These are phyloP conservation scores for Ariopsis seemanni DNA, from an alignment of 2,113 vertebrate genomes.

Conservation along the genomic window DNA sequence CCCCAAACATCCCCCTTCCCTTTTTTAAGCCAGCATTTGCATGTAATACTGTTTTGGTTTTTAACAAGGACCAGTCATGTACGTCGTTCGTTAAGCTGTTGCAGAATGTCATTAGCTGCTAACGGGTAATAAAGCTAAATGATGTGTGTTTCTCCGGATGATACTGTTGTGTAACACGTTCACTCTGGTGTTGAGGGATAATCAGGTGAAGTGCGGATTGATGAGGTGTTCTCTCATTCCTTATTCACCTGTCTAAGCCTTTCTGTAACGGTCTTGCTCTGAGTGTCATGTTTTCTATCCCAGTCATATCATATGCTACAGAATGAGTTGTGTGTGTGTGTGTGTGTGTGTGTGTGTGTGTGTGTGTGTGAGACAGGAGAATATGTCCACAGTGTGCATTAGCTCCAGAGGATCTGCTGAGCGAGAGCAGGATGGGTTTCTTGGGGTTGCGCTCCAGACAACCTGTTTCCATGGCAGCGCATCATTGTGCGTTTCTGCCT, in stretches of 20 bases:
- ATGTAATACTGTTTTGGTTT: not conserved
- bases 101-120: not conserved
- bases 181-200: not conserved
- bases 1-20: too few relatives aligned
- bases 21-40: not conserved
- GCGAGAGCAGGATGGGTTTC: slow-evolving; percentile 27
- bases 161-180: not conserved
- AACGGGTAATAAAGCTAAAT: not conserved
- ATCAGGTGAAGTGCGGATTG: not conserved
- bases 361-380: not conserved
- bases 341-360: not conserved
- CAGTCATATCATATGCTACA: slow-evolving; percentile 11
- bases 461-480: slow-evolving; percentile 34
- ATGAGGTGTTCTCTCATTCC: slow-evolving; percentile 4
- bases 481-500: slow-evolving; percentile 32
- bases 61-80: not conserved
- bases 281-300: not conserved
- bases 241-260: not conserved
- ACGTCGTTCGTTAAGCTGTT: not conserved
- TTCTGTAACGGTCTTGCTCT: not conserved
- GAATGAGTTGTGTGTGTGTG: not conserved
- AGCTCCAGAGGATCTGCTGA: slow-evolving; percentile 6
- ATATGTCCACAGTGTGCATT: slow-evolving; percentile 1
- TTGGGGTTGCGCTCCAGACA: slow-evolving; percentile 32
- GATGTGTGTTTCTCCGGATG: not conserved